A percentile compares a stretch with the other conserved stretches of the same genome.
These are phyloP conservation scores for Lingula anatina DNA, from an alignment of 2,888 invertebrate species.

Conservation along the genomic window DNA sequence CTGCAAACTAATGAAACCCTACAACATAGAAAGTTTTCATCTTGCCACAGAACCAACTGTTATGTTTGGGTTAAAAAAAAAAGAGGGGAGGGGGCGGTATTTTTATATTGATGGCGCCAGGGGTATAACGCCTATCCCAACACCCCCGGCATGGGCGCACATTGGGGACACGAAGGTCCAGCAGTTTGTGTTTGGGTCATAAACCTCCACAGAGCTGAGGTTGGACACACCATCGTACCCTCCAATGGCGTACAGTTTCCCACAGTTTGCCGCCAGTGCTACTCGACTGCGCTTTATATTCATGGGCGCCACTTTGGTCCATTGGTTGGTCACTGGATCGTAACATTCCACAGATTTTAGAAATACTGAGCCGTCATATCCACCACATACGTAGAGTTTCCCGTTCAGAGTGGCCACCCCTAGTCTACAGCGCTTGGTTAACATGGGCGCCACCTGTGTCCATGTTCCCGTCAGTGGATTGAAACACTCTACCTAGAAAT, in stretches of 20 bases:
- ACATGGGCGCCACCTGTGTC: conserved; percentile 73
- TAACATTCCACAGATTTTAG: conserved; percentile 76
- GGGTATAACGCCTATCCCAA: conserved; percentile 80
- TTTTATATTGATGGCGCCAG: conserved; percentile 16
- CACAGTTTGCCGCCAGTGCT: conserved; percentile 76
- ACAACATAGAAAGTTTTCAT: too few relatives aligned
- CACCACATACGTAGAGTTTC: conserved; percentile 65
- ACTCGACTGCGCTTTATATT: conserved; percentile 76
- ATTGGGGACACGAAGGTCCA: conserved; percentile 74
- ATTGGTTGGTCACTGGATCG: conserved; percentile 69
- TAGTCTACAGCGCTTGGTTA: conserved; percentile 73
- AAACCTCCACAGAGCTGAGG: conserved; percentile 77
- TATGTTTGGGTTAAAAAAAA: too few relatives aligned
- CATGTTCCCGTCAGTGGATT: conserved; percentile 70
- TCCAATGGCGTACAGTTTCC: conserved; percentile 62
- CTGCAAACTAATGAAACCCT: too few relatives aligned
- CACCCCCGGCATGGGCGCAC: conserved; percentile 84
- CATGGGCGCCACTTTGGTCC: conserved; percentile 75
- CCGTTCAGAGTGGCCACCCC: conserved; percentile 77
- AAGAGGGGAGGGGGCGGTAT: too few relatives aligned
- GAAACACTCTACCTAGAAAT: conserved; percentile 66
- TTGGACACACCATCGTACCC: conserved; percentile 81
- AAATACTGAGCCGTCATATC: conserved; percentile 80
- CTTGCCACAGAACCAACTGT: too few relatives aligned
- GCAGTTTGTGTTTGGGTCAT: conserved; percentile 65